These are phyloP conservation scores for Xerus rutilus DNA, from an alignment of 2,797 vertebrate species.

Conservation along the genomic window DNA sequence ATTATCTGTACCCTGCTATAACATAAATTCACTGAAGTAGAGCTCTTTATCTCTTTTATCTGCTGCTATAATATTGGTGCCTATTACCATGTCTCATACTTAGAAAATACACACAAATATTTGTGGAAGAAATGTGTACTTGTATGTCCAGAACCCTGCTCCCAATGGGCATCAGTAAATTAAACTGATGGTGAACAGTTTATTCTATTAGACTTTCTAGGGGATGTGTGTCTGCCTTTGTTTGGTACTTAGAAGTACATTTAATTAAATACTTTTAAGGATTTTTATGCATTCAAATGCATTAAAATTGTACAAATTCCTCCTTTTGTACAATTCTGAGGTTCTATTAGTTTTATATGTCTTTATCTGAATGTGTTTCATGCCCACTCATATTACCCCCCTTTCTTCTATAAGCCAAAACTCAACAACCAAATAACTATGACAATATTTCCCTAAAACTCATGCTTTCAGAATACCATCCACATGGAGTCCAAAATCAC, in stretches of 20 bases:
- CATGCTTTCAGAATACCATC: not conserved
- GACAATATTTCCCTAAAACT: not conserved
- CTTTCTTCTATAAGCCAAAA: not conserved
- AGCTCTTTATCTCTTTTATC: not conserved
- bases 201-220: conserved; percentile 1
- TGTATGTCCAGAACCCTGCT: not conserved
- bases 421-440: conserved; percentile 2
- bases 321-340: not conserved
- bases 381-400: not conserved
- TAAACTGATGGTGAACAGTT: not conserved
- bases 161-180: not conserved
- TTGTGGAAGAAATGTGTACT: not conserved
- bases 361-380: not conserved
- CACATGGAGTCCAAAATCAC: not conserved
- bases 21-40: not conserved
- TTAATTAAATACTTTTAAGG: conserved; percentile 37
- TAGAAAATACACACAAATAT: conserved; percentile 10
- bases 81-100: not conserved
- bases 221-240: not conserved
- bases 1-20: not conserved
- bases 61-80: not conserved
- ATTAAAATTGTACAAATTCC: not conserved
- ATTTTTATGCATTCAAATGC: conserved; percentile 30
- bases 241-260: conserved; percentile 37
- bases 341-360: conserved; percentile 50